phyloP scores from a whole-genome alignment of 2,888 invertebrate species.

The Myopa testacea region DNA sequence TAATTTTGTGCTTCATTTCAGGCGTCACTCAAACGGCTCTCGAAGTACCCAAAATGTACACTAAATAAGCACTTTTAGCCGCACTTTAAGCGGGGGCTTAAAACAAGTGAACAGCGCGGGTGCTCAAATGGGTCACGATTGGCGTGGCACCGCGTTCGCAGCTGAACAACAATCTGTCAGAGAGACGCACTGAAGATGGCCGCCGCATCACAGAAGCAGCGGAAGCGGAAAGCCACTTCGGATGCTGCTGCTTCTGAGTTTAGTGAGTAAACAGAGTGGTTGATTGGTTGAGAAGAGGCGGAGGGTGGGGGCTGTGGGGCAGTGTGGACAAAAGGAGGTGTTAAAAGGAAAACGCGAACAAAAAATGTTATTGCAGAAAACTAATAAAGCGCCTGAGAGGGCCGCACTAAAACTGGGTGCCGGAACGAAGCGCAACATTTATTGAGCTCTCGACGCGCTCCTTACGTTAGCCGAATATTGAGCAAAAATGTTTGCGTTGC shows the following conservation, averaged over 20 bases:
- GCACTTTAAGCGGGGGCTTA: not conserved
- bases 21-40: not conserved
- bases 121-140: not conserved
- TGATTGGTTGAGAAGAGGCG: not conserved
- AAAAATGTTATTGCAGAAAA: constrained; percentile 23
- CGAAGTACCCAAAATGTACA: not conserved
- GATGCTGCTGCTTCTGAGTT: not conserved
- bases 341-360: not conserved
- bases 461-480: constrained; percentile 25
- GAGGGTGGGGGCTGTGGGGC: not conserved
- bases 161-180: not conserved
- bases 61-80: constrained; percentile 9
- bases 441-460: constrained; percentile 31
- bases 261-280: not conserved
- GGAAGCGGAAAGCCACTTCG: not conserved
- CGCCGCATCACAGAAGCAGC: constrained; percentile 1
- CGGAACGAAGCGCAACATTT: not conserved
- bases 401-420: not conserved
- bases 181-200: not conserved
- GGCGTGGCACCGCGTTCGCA: not conserved
- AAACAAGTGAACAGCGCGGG: not conserved
- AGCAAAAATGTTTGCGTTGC: constrained; percentile 10
- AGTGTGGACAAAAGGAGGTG: not conserved
- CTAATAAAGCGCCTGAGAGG: constrained; percentile 25
- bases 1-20: constrained; percentile 3